phyloP scores from a whole-genome alignment of 2,888 invertebrate species.

The Mythimna ferrago region DNA sequence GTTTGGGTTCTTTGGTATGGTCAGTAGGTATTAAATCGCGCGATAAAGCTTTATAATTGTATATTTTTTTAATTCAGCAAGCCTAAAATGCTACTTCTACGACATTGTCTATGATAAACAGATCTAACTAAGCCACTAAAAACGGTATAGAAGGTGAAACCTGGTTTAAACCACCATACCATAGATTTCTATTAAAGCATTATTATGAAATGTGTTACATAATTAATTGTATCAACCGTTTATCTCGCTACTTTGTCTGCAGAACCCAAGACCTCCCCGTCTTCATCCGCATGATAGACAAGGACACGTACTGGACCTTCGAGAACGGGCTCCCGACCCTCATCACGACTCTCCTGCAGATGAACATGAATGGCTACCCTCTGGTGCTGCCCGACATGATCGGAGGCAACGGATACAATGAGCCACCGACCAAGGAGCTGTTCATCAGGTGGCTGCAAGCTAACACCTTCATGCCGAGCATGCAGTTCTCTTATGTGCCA shows the following conservation, averaged over 20 bases:
- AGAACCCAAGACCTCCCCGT: conserved; percentile 92
- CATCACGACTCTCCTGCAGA: conserved; percentile 93
- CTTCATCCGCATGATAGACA: conserved; percentile 94
- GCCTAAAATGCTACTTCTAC: too few species aligned
- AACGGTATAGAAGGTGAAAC: too few species aligned
- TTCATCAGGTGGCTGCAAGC: conserved; percentile 95
- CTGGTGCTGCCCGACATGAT: conserved; percentile 95
- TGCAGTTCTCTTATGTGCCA: conserved; percentile 95
- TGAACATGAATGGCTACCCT: conserved; percentile 92
- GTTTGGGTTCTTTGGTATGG: too few species aligned
- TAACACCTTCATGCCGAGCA: conserved; percentile 93
- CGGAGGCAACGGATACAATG: conserved; percentile 91
- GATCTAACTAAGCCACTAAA: too few species aligned
- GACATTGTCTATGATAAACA: too few species aligned
- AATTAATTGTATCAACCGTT: too few species aligned
- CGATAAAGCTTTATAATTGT: too few species aligned
- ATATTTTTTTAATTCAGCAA: too few species aligned
- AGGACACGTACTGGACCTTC: conserved; percentile 92
- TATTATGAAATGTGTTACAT: too few species aligned
- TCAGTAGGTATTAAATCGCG: too few species aligned
- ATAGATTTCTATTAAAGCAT: too few species aligned
- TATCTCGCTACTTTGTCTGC: conserved; percentile 50
- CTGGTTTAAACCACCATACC: too few species aligned
- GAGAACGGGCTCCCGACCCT: conserved; percentile 93
- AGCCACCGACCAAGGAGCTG: conserved; percentile 90